phyloP scores from a whole-genome alignment of 2,113 vertebrate species.

The Bombycilla garrulus region DNA sequence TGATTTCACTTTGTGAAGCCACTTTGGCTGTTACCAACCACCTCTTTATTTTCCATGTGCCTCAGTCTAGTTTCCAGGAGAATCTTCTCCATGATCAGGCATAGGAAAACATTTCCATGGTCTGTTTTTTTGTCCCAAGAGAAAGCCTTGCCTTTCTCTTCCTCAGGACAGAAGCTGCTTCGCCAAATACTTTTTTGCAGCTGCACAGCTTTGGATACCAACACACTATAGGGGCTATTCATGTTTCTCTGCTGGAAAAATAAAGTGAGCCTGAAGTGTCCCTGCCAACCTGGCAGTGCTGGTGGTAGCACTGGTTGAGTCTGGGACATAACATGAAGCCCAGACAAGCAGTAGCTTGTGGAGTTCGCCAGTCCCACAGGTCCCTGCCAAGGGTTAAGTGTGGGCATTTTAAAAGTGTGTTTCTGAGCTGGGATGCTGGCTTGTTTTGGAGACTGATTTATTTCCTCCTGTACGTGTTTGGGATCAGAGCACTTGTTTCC shows the following conservation, averaged over 20 bases:
- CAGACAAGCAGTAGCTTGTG: not conserved
- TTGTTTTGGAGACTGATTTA: constrained; percentile 30
- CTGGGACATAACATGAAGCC: not conserved
- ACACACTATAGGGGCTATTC: not conserved
- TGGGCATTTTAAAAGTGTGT: not conserved
- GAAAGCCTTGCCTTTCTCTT: not conserved
- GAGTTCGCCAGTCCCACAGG: not conserved
- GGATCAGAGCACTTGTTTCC: constrained; percentile 48
- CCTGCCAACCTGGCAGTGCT: not conserved
- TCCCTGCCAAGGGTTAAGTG: not conserved
- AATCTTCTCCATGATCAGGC: not conserved
- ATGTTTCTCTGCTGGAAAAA: not conserved
- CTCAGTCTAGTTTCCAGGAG: not conserved
- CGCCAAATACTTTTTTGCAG: not conserved
- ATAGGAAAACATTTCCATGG: not conserved
- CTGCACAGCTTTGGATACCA: not conserved
- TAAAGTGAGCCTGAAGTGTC: not conserved
- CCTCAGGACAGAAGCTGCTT: not conserved
- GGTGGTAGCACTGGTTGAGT: not conserved
- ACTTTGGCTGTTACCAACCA: not conserved
- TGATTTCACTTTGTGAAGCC: not conserved
- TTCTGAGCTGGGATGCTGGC: not conserved
- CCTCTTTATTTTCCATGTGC: not conserved
- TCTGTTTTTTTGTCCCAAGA: not conserved
- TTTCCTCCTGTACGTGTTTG: constrained; percentile 39